Evolutionary conservation across 2,888 invertebrate genomes (phyloP).

Genomic region (Pachymerium ferrugineum): DNA sequence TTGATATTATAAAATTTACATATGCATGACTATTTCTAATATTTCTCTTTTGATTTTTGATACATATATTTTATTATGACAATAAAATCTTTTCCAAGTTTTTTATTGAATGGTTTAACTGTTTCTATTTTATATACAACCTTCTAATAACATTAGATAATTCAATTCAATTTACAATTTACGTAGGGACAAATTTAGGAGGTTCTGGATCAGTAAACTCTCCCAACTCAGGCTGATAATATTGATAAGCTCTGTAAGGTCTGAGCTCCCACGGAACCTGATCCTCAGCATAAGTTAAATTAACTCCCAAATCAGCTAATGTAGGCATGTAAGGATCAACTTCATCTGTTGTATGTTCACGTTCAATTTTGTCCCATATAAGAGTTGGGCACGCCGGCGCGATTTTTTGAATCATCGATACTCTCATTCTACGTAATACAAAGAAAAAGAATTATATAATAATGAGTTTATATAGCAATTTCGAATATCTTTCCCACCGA

Average conservation of each 20-base stretch:
- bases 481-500: slow-evolving; percentile 41
- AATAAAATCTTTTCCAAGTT: too few relatives aligned
- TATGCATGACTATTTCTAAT: too few relatives aligned
- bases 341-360: slow-evolving; percentile 69
- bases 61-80: too few relatives aligned
- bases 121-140: not conserved
- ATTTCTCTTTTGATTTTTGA: too few relatives aligned
- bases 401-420: slow-evolving; percentile 56
- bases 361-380: slow-evolving; percentile 74
- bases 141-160: too few relatives aligned
- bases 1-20: too few relatives aligned
- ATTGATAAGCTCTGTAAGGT: slow-evolving; percentile 61
- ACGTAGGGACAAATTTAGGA: slow-evolving; percentile 47
- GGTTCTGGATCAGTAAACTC: slow-evolving; percentile 64
- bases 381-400: slow-evolving; percentile 64
- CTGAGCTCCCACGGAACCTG: slow-evolving; percentile 76
- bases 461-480: not conserved
- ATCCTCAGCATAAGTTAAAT: slow-evolving; percentile 67
- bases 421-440: slow-evolving; percentile 49
- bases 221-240: slow-evolving; percentile 68
- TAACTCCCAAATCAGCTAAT: slow-evolving; percentile 81
- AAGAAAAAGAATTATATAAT: too few relatives aligned
- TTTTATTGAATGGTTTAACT: too few relatives aligned
- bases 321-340: slow-evolving; percentile 62
- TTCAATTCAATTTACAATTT: not conserved